These are phyloP conservation scores for Sebastes diaconus DNA, from an alignment of 2,797 vertebrate species.

Conservation along the genomic window DNA sequence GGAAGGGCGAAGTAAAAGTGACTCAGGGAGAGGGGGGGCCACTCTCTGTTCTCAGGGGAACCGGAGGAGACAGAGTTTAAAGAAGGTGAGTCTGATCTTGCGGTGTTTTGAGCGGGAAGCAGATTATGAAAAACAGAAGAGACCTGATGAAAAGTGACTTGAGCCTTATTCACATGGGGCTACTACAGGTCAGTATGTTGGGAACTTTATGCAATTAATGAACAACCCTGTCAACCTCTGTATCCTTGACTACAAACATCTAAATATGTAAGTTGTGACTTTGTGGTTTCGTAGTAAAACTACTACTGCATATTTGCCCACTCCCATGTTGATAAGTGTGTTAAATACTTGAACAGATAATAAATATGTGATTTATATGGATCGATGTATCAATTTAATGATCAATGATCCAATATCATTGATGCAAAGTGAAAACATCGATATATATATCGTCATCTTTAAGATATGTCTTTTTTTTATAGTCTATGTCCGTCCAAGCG, in stretches of 20 bases:
- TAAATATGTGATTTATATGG: no score
- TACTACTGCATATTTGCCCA: background rate
- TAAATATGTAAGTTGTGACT: background rate
- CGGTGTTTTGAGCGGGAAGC: background rate
- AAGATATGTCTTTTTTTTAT: no score
- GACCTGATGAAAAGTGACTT: constrained; percentile 22
- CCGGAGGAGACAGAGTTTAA: constrained; percentile 10
- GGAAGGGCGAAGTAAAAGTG: background rate
- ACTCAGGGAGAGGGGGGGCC: constrained; percentile 25
- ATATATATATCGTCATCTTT: no score
- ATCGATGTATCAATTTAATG: no score
- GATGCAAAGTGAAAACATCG: no score
- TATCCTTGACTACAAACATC: background rate
- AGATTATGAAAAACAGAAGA: constrained; percentile 20
- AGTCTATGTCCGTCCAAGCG: no score
- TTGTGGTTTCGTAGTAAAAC: background rate
- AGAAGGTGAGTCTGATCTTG: constrained; percentile 26
- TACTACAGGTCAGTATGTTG: background rate
- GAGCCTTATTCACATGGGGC: background rate
- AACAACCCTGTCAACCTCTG: background rate
- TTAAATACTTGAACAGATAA: no score
- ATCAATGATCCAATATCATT: no score
- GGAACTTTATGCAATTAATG: background rate
- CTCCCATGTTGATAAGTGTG: no score
- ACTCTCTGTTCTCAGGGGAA: constrained; percentile 19